Evolutionary conservation across 2,888 invertebrate species (phyloP).

Genomic region (Bimastos eiseni): DNA sequence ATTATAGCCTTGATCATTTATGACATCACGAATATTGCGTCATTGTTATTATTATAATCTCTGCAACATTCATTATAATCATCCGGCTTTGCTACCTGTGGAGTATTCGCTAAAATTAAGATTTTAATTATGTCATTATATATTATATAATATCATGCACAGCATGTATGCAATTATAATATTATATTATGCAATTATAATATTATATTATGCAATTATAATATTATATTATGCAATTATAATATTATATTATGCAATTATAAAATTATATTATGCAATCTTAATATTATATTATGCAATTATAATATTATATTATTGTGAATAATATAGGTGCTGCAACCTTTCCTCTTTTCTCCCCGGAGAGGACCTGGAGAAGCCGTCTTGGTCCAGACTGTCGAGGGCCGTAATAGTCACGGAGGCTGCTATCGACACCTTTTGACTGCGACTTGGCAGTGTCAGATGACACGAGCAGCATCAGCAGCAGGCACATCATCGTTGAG

Average conservation of each 20-base stretch:
- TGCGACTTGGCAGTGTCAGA: background rate
- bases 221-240: too few relatives aligned
- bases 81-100: too few relatives aligned
- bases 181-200: too few relatives aligned
- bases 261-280: too few relatives aligned
- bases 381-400: background rate
- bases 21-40: too few relatives aligned
- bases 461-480: background rate
- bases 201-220: too few relatives aligned
- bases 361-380: background rate
- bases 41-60: too few relatives aligned
- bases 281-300: too few relatives aligned
- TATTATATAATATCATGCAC: background rate
- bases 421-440: background rate
- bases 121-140: background rate
- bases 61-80: too few relatives aligned
- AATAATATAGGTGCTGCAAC: background rate
- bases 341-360: background rate
- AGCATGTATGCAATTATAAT: background rate
- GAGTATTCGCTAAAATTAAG: too few relatives aligned
- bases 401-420: background rate
- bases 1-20: too few relatives aligned
- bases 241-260: too few relatives aligned
- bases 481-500: background rate
- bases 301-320: background rate